Evolutionary conservation across 37 sponge, comb jelly and placozoan genomes (phyloP).

Genomic region (Bolinopsis microptera): DNA sequence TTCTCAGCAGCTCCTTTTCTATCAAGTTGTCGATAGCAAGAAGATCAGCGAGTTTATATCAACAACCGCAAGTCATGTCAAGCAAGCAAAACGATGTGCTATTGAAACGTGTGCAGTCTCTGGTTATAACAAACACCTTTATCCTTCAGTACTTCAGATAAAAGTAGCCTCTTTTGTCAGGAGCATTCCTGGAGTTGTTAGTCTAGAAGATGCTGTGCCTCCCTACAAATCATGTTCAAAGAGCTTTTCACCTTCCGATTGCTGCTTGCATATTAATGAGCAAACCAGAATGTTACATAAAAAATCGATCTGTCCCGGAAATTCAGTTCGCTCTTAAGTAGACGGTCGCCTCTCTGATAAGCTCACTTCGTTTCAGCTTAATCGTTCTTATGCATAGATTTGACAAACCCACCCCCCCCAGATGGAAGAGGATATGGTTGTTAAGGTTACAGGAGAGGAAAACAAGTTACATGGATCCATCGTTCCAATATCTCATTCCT

Average conservation of each 20-base stretch:
- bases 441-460: constrained; percentile 39
- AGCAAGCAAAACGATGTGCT: neutral
- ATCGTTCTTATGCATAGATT: no score
- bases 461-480: constrained; percentile 17
- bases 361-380: no score
- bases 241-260: neutral
- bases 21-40: neutral
- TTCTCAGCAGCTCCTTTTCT: neutral
- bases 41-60: neutral
- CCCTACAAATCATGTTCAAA: neutral
- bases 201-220: neutral
- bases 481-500: neutral
- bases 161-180: neutral
- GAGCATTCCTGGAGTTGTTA: neutral
- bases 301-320: no score
- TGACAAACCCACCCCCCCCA: no score
- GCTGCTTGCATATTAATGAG: neutral
- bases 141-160: neutral
- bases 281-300: neutral
- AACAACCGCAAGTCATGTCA: neutral
- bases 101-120: neutral
- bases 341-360: no score
- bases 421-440: neutral
- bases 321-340: no score
- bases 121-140: neutral